Evolutionary conservation across 1,140 invertebrate species (phyloP).

Genomic region (Heliconius hermathena): DNA sequence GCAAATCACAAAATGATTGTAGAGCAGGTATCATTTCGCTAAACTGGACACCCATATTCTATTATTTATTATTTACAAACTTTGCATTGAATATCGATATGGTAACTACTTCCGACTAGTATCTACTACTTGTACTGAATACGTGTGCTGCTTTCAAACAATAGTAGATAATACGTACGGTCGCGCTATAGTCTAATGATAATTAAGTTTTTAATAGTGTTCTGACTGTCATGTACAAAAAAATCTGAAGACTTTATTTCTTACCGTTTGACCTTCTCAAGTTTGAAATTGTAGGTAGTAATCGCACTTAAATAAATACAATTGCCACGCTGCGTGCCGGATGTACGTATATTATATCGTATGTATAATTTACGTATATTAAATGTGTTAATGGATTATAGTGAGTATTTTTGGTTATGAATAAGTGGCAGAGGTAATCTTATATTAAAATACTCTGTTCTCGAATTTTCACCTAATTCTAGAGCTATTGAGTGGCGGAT

Average conservation of each 20-base stretch:
- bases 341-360: background rate
- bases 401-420: background rate
- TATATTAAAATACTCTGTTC: too few species aligned
- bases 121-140: slow-evolving; percentile 34
- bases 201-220: slow-evolving; percentile 39
- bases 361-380: slow-evolving; percentile 8
- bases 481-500: too few species aligned
- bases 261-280: slow-evolving; percentile 12
- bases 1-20: background rate
- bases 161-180: slow-evolving; percentile 28
- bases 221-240: slow-evolving; percentile 28
- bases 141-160: slow-evolving; percentile 35
- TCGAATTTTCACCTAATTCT: too few species aligned
- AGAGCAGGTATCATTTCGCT: background rate
- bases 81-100: slow-evolving; percentile 37
- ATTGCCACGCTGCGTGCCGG: background rate
- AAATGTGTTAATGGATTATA: background rate
- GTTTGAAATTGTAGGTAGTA: slow-evolving; percentile 8
- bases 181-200: slow-evolving; percentile 31
- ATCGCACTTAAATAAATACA: slow-evolving; percentile 7
- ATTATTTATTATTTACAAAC: slow-evolving; percentile 28
- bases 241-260: slow-evolving; percentile 7
- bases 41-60: background rate
- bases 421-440: too few species aligned
- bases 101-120: slow-evolving; percentile 39